Evolutionary conservation across 1,140 invertebrate genomes (phyloP).

Genomic region (Megathymus violae): DNA sequence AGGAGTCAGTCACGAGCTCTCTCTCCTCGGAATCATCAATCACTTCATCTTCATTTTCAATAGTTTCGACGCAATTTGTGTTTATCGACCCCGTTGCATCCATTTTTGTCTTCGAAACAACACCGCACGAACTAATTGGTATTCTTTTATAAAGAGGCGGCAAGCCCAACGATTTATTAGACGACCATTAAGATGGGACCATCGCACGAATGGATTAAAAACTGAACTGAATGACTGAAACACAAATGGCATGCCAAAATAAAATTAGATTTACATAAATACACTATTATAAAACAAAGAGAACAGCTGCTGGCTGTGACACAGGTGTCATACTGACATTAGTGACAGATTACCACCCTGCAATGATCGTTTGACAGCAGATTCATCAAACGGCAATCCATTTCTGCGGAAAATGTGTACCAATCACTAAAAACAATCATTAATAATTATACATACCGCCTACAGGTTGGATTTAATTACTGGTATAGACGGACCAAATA

Average conservation of each 20-base stretch:
- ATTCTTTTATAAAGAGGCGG: neutral
- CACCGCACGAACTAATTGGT: no score
- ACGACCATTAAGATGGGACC: slow-evolving; percentile 5
- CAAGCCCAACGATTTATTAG: neutral
- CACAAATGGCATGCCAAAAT: neutral
- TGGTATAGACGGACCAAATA: no score
- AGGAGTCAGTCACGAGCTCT: slow-evolving; percentile 71
- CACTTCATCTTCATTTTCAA: slow-evolving; percentile 74
- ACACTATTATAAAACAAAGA: neutral
- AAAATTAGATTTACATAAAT: neutral
- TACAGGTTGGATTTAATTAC: no score
- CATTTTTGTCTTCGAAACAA: slow-evolving; percentile 44
- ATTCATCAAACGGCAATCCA: no score
- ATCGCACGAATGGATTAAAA: neutral
- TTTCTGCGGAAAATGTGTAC: no score
- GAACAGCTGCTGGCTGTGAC: neutral
- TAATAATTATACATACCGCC: no score
- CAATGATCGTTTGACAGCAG: no score
- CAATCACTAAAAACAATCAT: no score
- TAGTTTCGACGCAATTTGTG: slow-evolving; percentile 56
- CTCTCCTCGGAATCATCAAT: slow-evolving; percentile 74
- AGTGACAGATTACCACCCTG: no score
- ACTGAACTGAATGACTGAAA: neutral
- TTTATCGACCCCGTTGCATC: slow-evolving; percentile 72
- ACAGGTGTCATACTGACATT: slow-evolving; percentile 11